A percentile compares a stretch with the other conserved stretches of the same genome.
Conservation (phyloP, 2,113 vertebrate species). For the Leptocoma aspasia region DNA sequence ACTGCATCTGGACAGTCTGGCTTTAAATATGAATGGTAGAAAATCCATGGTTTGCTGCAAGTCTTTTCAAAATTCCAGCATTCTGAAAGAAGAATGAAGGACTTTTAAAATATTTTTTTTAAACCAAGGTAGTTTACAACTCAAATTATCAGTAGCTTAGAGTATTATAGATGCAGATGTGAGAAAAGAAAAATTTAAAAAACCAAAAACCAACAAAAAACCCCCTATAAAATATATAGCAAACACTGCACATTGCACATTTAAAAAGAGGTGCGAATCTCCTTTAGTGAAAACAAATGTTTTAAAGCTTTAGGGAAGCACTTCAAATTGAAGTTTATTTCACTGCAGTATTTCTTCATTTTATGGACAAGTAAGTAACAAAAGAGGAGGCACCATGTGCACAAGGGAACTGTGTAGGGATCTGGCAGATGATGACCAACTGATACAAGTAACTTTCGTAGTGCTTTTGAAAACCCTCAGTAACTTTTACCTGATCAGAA, state of each 20-base stretch:
- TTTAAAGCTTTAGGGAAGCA: neutral
- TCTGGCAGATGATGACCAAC: neutral
- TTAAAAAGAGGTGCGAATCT: neutral
- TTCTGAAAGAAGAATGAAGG: neutral
- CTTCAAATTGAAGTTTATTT: neutral
- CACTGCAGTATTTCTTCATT: neutral
- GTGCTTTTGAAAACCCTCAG: neutral
- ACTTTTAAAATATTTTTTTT: neutral
- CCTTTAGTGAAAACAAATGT: neutral
- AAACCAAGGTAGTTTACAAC: neutral
- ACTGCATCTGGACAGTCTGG: neutral
- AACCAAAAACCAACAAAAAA: neutral
- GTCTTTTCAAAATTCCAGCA: neutral
- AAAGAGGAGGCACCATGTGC: neutral
- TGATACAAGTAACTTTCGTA: neutral
- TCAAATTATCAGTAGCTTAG: neutral
- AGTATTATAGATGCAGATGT: neutral
- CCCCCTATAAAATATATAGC: neutral
- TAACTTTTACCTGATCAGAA: neutral
- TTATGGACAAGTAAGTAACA: neutral
- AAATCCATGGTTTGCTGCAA: neutral
- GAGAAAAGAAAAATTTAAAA: neutral
- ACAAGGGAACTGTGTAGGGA: neutral
- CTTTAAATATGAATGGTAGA: neutral
- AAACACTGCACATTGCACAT: neutral